These are phyloP conservation scores for Choloepus didactylus DNA, from an alignment of 2,797 vertebrate species.

Conservation along the genomic window DNA sequence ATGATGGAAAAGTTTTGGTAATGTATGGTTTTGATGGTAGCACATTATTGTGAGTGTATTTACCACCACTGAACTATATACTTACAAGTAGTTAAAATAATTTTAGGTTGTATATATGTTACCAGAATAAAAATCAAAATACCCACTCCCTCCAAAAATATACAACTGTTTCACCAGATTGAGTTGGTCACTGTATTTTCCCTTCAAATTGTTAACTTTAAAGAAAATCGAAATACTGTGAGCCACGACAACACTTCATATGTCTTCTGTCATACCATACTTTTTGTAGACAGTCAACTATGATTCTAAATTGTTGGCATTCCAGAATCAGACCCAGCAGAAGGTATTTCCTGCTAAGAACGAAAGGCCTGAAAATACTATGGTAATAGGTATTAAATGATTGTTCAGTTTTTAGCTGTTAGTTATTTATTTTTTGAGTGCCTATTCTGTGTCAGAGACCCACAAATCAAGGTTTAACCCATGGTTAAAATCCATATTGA, in stretches of 20 bases:
- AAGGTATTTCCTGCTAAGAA: constrained; percentile 11
- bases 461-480: neutral
- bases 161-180: neutral
- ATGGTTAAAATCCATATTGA: neutral
- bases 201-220: neutral
- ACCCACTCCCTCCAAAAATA: neutral
- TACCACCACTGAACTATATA: no score
- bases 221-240: neutral
- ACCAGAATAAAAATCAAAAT: no score
- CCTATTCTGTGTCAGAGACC: neutral
- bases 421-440: neutral
- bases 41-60: no score
- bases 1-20: no score
- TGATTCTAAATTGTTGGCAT: neutral
- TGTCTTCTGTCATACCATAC: neutral
- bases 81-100: no score
- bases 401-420: neutral
- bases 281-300: neutral
- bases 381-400: neutral
- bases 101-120: no score
- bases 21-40: no score
- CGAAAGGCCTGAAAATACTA: neutral
- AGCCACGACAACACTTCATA: neutral
- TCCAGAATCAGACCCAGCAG: neutral
- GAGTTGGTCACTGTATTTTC: neutral